These are phyloP conservation scores for Falco columbarius DNA, from an alignment of 2,797 vertebrate genomes.

Conservation along the genomic window DNA sequence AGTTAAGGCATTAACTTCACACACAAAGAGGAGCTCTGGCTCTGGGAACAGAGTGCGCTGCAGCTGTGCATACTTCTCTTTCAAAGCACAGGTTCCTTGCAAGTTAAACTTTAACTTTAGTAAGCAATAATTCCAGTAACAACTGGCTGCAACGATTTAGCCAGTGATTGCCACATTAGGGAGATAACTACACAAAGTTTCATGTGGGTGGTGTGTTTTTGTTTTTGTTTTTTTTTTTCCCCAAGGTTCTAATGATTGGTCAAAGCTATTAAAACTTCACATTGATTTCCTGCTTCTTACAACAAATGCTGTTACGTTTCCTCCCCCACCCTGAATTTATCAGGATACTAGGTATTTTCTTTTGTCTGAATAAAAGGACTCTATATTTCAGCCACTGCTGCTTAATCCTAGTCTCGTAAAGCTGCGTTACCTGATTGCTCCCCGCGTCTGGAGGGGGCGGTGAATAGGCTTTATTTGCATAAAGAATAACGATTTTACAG, in stretches of 20 bases:
- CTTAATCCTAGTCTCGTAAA: neutral
- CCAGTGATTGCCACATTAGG: neutral
- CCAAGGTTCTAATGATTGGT: neutral
- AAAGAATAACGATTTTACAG: neutral
- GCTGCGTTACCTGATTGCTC: neutral
- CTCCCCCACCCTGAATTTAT: neutral
- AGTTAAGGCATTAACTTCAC: constrained; percentile 7
- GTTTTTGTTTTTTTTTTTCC: neutral
- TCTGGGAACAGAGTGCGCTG: neutral
- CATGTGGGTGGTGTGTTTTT: neutral
- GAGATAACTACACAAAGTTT: neutral
- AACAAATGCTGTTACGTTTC: neutral
- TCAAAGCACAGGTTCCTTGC: constrained; percentile 6
- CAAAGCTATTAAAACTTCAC: neutral
- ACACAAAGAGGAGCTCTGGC: constrained; percentile 17
- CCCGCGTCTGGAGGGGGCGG: neutral
- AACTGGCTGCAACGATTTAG: constrained; percentile 20
- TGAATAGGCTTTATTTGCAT: neutral
- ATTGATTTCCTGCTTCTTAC: neutral
- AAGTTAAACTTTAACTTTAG: constrained; percentile 58
- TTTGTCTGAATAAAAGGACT: neutral
- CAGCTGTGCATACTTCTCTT: constrained; percentile 39
- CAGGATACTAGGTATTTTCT: neutral
- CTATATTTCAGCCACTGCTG: neutral
- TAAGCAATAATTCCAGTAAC: constrained; percentile 1